A percentile compares a stretch with the other conserved stretches of the same genome.
Conservation (phyloP, 2,888 invertebrate genomes). For the Silvanus unidentatus region DNA sequence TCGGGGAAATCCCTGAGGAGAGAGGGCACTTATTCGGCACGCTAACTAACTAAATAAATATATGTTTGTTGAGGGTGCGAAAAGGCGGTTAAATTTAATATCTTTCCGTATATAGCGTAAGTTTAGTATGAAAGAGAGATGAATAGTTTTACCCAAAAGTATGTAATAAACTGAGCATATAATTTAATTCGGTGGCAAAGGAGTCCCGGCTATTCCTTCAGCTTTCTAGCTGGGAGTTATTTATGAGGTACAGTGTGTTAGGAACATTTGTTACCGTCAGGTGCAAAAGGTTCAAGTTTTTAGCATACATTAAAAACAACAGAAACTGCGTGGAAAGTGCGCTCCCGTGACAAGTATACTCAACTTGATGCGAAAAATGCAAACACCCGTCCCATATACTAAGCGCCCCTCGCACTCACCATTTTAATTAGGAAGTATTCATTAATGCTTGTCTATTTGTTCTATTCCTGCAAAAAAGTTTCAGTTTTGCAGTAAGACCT, state of each 20-base stretch:
- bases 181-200: constrained; percentile 25
- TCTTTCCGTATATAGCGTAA: background rate
- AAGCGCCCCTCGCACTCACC: no score
- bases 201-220: constrained; percentile 19
- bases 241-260: constrained; percentile 21
- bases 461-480: no score
- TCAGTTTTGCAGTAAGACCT: no score
- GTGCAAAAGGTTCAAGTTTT: constrained; percentile 28
- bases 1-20: no score
- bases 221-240: constrained; percentile 21
- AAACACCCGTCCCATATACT: no score
- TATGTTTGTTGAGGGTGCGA: background rate
- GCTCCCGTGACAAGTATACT: constrained; percentile 13
- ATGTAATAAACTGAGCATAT: constrained; percentile 27
- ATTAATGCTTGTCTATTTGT: no score
- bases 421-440: no score
- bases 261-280: constrained; percentile 24
- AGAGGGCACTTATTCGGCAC: no score
- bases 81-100: constrained; percentile 3
- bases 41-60: no score
- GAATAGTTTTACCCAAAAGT: constrained; percentile 28
- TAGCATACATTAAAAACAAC: constrained; percentile 26
- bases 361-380: background rate
- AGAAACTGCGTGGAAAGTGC: constrained; percentile 13
- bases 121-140: constrained; percentile 10